Percentiles rank a stretch among this genome's conserved stretches.
These are phyloP conservation scores for Luidia sarsii DNA, from an alignment of 53 echinoderm and acorn worm genomes.

Conservation along the genomic window DNA sequence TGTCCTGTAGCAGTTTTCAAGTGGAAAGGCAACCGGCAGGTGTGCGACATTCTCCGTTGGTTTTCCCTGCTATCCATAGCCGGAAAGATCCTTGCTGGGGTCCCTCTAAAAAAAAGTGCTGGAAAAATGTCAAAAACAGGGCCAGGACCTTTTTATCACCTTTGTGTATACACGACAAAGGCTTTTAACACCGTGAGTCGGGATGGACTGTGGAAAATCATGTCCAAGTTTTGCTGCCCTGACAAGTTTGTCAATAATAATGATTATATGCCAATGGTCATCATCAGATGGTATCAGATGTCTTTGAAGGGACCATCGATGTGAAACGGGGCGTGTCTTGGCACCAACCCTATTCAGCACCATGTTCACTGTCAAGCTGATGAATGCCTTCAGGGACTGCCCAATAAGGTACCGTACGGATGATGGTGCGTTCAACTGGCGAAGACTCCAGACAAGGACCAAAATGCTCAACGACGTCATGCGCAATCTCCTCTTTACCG, in stretches of 20 bases:
- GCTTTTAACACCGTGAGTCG: slow-evolving; percentile 37
- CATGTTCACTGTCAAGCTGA: slow-evolving; percentile 24
- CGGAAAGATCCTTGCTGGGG: background rate
- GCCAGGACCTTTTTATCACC: slow-evolving; percentile 1
- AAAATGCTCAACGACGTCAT: background rate
- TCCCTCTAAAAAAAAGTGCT: slow-evolving; percentile 25
- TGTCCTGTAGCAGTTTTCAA: background rate
- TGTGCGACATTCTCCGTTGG: slow-evolving; percentile 20
- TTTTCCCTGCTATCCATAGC: slow-evolving; percentile 36
- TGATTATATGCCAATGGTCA: slow-evolving; percentile 40
- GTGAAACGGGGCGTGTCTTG: slow-evolving; percentile 35
- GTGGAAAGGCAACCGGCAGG: slow-evolving; percentile 22
- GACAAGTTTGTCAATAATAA: slow-evolving; percentile 23
- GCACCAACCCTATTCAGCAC: slow-evolving; percentile 39
- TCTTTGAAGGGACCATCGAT: slow-evolving; percentile 47
- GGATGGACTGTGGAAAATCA: slow-evolving; percentile 58
- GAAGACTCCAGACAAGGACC: slow-evolving; percentile 15
- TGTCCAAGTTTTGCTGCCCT: slow-evolving; percentile 52
- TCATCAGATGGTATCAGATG: slow-evolving; percentile 9
- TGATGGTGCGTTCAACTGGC: background rate
- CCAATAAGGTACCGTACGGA: slow-evolving; percentile 8
- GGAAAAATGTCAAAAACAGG: slow-evolving; percentile 32
- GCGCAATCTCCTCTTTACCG: slow-evolving; percentile 10
- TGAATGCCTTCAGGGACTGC: slow-evolving; percentile 2
- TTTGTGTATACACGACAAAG: slow-evolving; percentile 44